These are phyloP conservation scores for Oenanthe melanoleuca DNA, from an alignment of 2,113 vertebrate genomes.

Conservation along the genomic window DNA sequence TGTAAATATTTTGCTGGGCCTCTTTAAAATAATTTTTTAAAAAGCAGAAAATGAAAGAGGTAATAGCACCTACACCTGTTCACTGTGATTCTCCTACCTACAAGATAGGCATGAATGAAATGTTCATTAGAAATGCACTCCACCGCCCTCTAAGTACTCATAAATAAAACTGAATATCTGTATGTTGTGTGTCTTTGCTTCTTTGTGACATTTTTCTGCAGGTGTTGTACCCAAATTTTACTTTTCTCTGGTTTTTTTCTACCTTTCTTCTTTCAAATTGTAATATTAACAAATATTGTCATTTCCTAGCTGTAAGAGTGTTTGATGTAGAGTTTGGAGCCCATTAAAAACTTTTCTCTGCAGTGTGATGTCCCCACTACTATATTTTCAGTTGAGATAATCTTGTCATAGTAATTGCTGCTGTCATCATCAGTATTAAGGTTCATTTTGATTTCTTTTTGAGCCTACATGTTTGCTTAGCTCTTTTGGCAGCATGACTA, in stretches of 20 bases:
- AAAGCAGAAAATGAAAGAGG: neutral
- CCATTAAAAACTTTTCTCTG: constrained; percentile 15
- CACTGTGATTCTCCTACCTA: neutral
- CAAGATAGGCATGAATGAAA: neutral
- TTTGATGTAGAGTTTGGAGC: neutral
- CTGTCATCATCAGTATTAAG: constrained; percentile 8
- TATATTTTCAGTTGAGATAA: constrained; percentile 4
- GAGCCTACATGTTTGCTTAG: neutral
- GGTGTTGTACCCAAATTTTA: neutral
- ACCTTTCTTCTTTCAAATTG: neutral
- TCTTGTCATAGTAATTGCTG: constrained; percentile 39
- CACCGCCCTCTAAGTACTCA: neutral
- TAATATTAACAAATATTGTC: neutral
- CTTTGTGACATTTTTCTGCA: neutral
- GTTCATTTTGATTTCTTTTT: constrained; percentile 41
- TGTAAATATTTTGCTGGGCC: neutral
- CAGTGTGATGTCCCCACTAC: neutral
- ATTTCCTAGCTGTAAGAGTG: neutral
- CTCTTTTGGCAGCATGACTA: neutral
- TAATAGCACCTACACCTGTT: neutral
- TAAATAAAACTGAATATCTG: neutral
- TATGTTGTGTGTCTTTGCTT: neutral
- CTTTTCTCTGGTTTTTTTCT: neutral
- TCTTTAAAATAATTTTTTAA: neutral
- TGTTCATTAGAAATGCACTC: neutral